Percentiles rank a stretch among this genome's conserved stretches.
Evolutionary conservation across 2,113 vertebrate genomes (phyloP).

Genomic region (Peromyscus californicus): DNA sequence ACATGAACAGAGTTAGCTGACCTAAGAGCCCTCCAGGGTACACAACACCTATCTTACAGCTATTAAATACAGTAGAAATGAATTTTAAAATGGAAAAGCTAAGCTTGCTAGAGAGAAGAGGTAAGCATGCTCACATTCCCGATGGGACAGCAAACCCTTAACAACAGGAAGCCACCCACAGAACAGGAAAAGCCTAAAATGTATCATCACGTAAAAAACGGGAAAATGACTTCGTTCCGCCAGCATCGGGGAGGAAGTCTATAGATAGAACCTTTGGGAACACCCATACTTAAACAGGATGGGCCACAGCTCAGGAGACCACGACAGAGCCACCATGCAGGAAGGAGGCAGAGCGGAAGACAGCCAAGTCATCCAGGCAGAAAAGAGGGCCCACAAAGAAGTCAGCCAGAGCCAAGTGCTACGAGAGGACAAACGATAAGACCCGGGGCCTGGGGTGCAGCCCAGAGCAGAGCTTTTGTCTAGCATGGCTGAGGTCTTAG

Average conservation of each 20-base stretch:
- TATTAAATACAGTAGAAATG: neutral
- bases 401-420: neutral
- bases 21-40: neutral
- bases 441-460: neutral
- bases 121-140: neutral
- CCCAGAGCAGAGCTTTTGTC: too few relatives aligned
- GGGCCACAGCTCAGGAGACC: neutral
- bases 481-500: neutral
- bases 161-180: constrained; percentile 17
- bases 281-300: neutral
- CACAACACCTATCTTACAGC: neutral
- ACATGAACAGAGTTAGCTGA: neutral
- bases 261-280: neutral
- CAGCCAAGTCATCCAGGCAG: neutral
- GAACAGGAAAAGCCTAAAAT: neutral
- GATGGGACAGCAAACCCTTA: neutral
- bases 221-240: neutral
- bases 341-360: neutral
- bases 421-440: neutral
- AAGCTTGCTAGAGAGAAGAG: constrained; percentile 14
- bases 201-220: neutral
- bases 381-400: neutral
- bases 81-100: constrained; percentile 22
- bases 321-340: neutral
- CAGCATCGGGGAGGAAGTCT: neutral